Base-by-base conservation (phyloP, 53 echinoderm and acorn worm genomes). In the Zoroaster sp. region DNA sequence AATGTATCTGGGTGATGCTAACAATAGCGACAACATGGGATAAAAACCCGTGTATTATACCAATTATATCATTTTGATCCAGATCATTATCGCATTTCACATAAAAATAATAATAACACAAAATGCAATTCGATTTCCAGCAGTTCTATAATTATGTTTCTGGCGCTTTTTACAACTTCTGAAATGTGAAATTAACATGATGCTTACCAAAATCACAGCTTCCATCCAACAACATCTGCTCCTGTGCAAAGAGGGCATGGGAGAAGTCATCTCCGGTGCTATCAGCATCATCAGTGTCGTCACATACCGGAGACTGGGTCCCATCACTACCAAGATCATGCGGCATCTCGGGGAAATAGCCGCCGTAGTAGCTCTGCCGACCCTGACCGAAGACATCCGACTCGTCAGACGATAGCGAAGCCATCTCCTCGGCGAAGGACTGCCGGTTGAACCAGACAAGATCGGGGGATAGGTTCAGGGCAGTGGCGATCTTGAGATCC, bases 231-330 rank as follows among this genome's bases (percentile, higher is more conserved):
- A 80, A 18, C 78, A 78, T 20, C 59, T 78, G 78, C 30, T 80
- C 80, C 41, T 80, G 80, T 5, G 31, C 66, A 39, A 65, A 80
- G 42, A 80, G 66, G n/a, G 80, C 80, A 40, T 80, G 80, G 36
- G 80, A 41, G 40, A 39, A 80, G 80, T 80, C 80, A 15, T 80
- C 80, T 3, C 65, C 41, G 14, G 23, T 12, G 63, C 4, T 52
- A 17, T 35, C 34, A 9, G 11, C 80, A 1, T 41, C 38, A 5
- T 25, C n/a, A 59, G 63, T 21, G 15, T 80, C 77, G 36, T 53
- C 33, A 17, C 36, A 51, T 14, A 13, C 18, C 49, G 77, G 77
- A 5, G 53, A 77, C 49, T 77, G 15, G 52, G 34, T 77, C 15
- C 53, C 53, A 45, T 77, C 52, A 32, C 77, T 77, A 4, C 77